These are phyloP conservation scores for Turnix velox DNA, from an alignment of 2,113 vertebrate species.

Conservation along the genomic window DNA sequence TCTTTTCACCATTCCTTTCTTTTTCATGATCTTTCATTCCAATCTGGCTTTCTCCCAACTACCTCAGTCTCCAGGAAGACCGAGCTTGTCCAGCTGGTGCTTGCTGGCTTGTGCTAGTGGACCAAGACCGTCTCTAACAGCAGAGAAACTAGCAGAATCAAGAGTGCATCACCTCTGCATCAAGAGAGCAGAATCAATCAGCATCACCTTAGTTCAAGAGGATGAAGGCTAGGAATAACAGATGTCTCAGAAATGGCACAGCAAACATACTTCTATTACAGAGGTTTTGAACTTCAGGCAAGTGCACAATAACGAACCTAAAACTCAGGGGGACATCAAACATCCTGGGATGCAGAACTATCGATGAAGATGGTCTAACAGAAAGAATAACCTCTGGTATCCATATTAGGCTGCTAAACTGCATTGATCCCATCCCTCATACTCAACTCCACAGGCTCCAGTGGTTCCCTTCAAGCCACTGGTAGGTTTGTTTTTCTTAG, in stretches of 20 bases:
- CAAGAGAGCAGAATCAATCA: not conserved
- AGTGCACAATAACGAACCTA: not conserved
- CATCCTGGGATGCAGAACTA: not conserved
- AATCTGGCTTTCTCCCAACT: not conserved
- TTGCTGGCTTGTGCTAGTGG: not conserved
- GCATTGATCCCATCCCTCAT: not conserved
- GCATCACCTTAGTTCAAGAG: not conserved
- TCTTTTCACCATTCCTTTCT: not conserved
- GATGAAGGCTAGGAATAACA: not conserved
- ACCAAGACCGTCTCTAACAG: not conserved
- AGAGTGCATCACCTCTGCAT: not conserved
- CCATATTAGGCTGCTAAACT: not conserved
- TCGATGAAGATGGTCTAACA: not conserved
- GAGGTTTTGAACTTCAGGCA: not conserved
- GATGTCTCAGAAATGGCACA: not conserved
- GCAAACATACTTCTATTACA: not conserved
- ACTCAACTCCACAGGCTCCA: not conserved
- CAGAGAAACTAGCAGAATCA: not conserved
- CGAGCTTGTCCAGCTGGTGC: not conserved
- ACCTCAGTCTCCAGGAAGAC: not conserved
- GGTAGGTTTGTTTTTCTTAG: not conserved
- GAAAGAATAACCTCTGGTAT: not conserved
- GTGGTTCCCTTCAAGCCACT: not conserved
- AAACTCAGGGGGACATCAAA: not conserved
- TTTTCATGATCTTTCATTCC: not conserved